A percentile compares a stretch with the other conserved stretches of the same genome.
phyloP scores from a whole-genome alignment of 2,888 invertebrate genomes.

The Drosophila infuscata region DNA sequence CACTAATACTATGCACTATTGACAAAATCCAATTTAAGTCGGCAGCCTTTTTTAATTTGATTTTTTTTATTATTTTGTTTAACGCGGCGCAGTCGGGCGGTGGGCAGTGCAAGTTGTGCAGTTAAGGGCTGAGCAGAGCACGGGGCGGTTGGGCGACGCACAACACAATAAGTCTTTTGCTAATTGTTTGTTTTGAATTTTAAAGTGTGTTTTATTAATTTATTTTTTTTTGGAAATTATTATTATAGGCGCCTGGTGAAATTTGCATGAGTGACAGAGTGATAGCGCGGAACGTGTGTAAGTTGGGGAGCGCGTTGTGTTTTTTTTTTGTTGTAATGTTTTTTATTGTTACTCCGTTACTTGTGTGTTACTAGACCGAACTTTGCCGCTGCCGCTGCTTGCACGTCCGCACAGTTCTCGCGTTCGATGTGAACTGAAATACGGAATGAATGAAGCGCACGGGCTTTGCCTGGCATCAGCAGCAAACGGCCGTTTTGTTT shows the following conservation, averaged over 20 bases:
- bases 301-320: slow-evolving; percentile 51
- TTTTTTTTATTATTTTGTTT: slow-evolving; percentile 9
- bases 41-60: slow-evolving; percentile 26
- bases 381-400: slow-evolving; percentile 55
- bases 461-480: slow-evolving; percentile 42
- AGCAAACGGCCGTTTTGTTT: slow-evolving; percentile 50
- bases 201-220: slow-evolving; percentile 1
- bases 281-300: slow-evolving; percentile 52
- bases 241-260: slow-evolving; percentile 50
- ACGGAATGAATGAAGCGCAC: slow-evolving; percentile 71
- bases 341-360: slow-evolving; percentile 39
- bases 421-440: slow-evolving; percentile 84
- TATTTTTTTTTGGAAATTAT: not conserved
- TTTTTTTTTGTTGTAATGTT: slow-evolving; percentile 21
- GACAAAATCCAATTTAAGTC: slow-evolving; percentile 38
- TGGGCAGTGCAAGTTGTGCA: slow-evolving; percentile 50
- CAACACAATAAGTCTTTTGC: slow-evolving; percentile 44
- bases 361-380: slow-evolving; percentile 53
- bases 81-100: slow-evolving; percentile 32
- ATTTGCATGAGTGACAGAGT: slow-evolving; percentile 32
- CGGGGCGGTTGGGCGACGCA: slow-evolving; percentile 16
- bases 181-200: slow-evolving; percentile 33
- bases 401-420: slow-evolving; percentile 85
- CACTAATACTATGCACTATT: slow-evolving; percentile 44
- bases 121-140: slow-evolving; percentile 8